Evolutionary conservation across 2,888 invertebrate species (phyloP).

Genomic region (Heliconius charithonia): DNA sequence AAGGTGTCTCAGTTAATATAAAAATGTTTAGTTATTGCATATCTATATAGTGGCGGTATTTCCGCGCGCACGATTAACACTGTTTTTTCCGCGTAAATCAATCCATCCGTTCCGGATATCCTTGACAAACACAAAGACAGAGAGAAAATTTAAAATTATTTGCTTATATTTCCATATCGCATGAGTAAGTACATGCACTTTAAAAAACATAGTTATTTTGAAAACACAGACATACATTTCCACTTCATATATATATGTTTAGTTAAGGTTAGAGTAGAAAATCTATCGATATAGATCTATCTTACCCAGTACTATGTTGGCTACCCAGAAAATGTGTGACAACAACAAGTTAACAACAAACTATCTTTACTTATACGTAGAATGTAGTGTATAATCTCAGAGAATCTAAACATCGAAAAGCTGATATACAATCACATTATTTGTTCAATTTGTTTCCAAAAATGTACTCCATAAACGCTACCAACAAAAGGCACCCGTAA

Average conservation of each 20-base stretch:
- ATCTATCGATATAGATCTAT: not conserved
- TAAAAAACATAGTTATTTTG: too few relatives aligned
- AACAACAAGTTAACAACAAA: not conserved
- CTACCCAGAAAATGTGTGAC: not conserved
- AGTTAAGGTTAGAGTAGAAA: not conserved
- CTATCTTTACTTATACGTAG: not conserved
- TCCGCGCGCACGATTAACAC: too few relatives aligned
- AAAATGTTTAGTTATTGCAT: too few relatives aligned
- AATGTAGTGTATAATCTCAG: conserved; percentile 5
- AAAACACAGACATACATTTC: too few relatives aligned
- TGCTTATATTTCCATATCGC: too few relatives aligned
- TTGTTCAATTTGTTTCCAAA: conserved; percentile 42
- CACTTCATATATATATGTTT: not conserved
- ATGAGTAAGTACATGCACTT: too few relatives aligned
- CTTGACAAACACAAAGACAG: too few relatives aligned
- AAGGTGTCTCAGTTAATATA: too few relatives aligned
- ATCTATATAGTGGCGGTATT: too few relatives aligned
- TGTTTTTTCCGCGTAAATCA: too few relatives aligned
- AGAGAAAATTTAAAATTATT: too few relatives aligned
- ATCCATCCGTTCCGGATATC: too few relatives aligned
- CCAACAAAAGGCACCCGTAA: conserved; percentile 73
- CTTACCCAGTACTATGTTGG: not conserved
- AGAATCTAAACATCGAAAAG: conserved; percentile 21
- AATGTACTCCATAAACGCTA: conserved; percentile 53
- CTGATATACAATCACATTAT: conserved; percentile 37